Evolutionary conservation across 2,797 vertebrate species (phyloP), one percentile per base, ranked within the genome.

Genomic region (Enteromius anoplus): DNA sequence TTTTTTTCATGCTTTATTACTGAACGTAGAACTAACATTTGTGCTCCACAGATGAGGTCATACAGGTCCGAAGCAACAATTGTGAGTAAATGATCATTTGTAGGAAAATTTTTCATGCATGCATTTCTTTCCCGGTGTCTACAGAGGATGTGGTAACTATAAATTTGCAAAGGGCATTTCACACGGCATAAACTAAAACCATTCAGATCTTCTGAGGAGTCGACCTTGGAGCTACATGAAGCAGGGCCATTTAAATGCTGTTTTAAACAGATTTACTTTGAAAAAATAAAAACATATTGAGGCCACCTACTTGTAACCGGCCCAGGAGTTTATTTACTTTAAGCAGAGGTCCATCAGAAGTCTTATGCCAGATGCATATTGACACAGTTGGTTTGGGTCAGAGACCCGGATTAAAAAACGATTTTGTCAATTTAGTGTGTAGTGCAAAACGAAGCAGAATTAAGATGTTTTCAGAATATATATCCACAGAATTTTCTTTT

Each of bases 191-290:
- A 91, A 93, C 92, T 91, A 90, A 92, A 92, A 92, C 87, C 88
- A 91, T 91, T 92, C 91, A 90, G 92, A 92, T 89, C 88, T 87
- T 82, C 88, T 88, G 88, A 93, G 92, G 91, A 86, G 88, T 92
- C 92, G 92, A 92, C 91, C 86, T 92, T 92, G 89, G 79, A 89
- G 89, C 86, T 26, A 84, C 87, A 86, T 89, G 88, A 87, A 91
- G 90, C 88, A 79, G 85, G 87, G n/a, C 90, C 86, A 83, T 92
- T 93, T 88, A 91, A 93, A 92, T 91, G 89, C 88, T 65, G 84
- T 89, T 93, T 92, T 89, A 93, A 93, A 93, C 89, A 91, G 90
- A 92, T 93, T 93, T 93, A 91, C 91, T 87, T 84, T 23, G 76
- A 89, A 92, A 93, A 93, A 88, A 92, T 85, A 93, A 93, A 89